Base-by-base conservation (phyloP, 2,113 vertebrate species). In the Camelus dromedarius region DNA sequence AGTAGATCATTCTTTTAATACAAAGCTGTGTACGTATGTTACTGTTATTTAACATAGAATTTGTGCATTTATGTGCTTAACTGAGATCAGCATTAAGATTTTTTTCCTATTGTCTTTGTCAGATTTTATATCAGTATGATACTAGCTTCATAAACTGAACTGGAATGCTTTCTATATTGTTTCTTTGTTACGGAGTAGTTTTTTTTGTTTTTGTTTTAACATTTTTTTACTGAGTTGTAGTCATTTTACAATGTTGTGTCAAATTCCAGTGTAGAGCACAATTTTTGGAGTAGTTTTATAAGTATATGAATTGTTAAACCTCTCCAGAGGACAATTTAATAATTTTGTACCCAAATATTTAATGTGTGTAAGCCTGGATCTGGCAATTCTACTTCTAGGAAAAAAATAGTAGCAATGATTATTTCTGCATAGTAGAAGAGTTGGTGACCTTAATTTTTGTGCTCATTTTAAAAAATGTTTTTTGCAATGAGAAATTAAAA, bases 401-500 rank as follows among this genome's bases (percentile, higher is more conserved):
- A 94, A 89, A 6, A 32, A 60, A 50, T 12, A 76, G 5, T 62
- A 79, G 60, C 14, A 93, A 6, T 62, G 14, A 88, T 77, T 92
- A 80, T 81, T 92, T 82, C 66, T 69, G 48, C 48, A 56, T 28
- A 94, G 26, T 52, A 1, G 24, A 82, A 52, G 22, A 48, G 38
- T 2, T 87, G 20, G 11, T 85, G 73, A 83, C 26, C 15, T 94
- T 93, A 73, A 89, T 80, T 91, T 50, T 80, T 81, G 5, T 82
- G 18, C 24, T 82, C 56, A 70, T 24, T 35, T 35, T 77, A 82
- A 90, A 77, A 60, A 32, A 9, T 15, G 18, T 14, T 62, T 79
- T 91, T 81, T 62, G 38, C 30, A 95, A 62, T 54, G 30, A 93
- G 48, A 90, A 92, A 86, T 94, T 90, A 75, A 91, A 92, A 87